phyloP scores from a whole-genome alignment of 2,113 vertebrate genomes.

The Carettochelys insculpta region DNA sequence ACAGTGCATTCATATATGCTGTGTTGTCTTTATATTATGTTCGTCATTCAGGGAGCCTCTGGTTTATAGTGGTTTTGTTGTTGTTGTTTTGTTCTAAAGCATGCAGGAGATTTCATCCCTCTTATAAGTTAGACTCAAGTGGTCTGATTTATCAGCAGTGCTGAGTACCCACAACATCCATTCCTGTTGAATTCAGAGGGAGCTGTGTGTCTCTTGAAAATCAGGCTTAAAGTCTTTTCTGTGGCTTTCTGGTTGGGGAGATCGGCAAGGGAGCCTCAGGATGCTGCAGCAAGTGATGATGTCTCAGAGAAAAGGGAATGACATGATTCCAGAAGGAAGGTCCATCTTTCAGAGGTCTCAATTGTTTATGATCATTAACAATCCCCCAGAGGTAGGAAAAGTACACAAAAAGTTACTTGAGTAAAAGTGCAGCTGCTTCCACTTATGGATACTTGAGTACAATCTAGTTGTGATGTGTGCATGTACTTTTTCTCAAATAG shows the following conservation, averaged over 20 bases:
- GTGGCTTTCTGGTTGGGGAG: background rate
- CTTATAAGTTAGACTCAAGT: background rate
- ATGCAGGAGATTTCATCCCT: background rate
- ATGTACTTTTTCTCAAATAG: too few species aligned
- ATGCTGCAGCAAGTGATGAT: background rate
- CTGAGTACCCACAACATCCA: background rate
- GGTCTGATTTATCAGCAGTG: slow-evolving; percentile 41
- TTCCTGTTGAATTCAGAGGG: background rate
- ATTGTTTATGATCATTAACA: background rate
- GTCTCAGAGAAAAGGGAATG: background rate
- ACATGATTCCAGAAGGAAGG: slow-evolving; percentile 3
- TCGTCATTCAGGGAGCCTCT: background rate
- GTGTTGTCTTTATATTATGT: background rate
- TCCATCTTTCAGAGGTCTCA: background rate
- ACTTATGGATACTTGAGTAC: too few species aligned
- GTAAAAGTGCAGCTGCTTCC: too few species aligned
- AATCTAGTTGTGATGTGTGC: too few species aligned
- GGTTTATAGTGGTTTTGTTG: background rate
- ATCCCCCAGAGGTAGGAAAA: too few species aligned
- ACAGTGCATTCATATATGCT: background rate
- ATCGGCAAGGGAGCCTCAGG: slow-evolving; percentile 9
- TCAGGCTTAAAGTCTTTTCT: background rate
- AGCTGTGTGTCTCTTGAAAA: slow-evolving; percentile 29
- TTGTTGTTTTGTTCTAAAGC: slow-evolving; percentile 42
- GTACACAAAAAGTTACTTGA: too few species aligned